Evolutionary conservation across 1,140 invertebrate species (phyloP), one percentile per base, ranked within the genome.

Genomic region (Agrilus planipennis): DNA sequence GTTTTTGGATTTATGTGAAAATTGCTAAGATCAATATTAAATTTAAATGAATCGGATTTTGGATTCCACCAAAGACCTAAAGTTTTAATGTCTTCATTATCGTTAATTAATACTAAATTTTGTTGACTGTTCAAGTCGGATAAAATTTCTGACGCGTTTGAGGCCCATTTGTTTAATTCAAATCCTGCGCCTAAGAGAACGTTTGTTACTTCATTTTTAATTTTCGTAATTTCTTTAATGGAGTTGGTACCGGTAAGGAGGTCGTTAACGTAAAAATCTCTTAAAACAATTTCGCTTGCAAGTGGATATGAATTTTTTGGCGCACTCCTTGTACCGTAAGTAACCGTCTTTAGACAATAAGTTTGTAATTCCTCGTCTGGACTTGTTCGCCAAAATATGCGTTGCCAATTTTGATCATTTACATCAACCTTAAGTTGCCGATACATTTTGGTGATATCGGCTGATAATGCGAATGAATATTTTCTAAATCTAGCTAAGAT

Each of bases 191-290:
- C 15, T 10, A 11, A 10, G 6, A 31, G 12, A 10, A 27, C 12
- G 23, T 27, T 7, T 12, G 9, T 31, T 14, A 31, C 5, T 6
- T 31, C 15, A 6, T 16, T 12, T 6, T 15, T 34, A 28, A 55
- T 49, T 9, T 7, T 46, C 40, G 52, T 4, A 6, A 16, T 16
- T 4, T 9, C 23, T 22, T 16, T 17, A 18, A 29, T 40, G n/a
- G 4, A 9, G 12, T 27, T 22, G 9, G 21, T 12, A 29, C 23
- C 15, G 6, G 34, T 35, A 19, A 35, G 15, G 7, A 20, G 14
- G 19, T 35, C 34, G 19, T 35, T 18, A 4, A 35, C 15, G 20
- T 35, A 35, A 21, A 35, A 35, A 21, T 35, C 34, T 4, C 15
- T 35, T 35, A 6, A 9, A 17, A 35, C 20, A 19, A 35, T 17